Percentiles rank a stretch among this genome's conserved stretches.
These are phyloP conservation scores for Plecturocebus donacophilus DNA, from an alignment of 2,113 vertebrate genomes.

Conservation along the genomic window DNA sequence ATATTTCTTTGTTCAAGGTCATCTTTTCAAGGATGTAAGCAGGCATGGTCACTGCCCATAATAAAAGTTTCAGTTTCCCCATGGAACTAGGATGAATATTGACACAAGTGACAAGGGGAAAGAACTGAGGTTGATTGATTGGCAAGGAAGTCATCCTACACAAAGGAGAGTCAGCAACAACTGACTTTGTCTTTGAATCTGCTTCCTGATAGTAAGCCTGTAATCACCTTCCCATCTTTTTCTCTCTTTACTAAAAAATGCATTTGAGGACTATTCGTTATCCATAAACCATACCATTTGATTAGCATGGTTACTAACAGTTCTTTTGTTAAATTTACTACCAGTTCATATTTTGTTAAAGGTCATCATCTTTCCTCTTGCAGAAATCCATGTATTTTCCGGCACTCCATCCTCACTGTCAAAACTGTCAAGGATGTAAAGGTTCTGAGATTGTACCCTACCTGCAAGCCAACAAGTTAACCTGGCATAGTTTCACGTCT, in stretches of 20 bases:
- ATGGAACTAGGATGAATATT: background rate
- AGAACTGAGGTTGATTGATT: background rate
- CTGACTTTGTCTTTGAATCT: background rate
- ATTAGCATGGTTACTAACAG: background rate
- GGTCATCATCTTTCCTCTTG: background rate
- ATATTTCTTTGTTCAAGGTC: background rate
- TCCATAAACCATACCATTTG: background rate
- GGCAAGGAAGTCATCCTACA: background rate
- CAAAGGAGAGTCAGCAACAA: background rate
- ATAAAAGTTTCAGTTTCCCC: background rate
- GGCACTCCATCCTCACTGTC: background rate
- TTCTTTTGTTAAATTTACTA: background rate
- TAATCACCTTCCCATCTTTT: background rate
- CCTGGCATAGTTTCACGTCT: background rate
- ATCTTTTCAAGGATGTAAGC: background rate
- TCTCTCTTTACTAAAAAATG: background rate
- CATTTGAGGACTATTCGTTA: background rate
- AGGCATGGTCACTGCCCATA: background rate
- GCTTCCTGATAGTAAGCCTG: background rate
- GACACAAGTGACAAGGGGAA: background rate
- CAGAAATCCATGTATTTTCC: background rate
- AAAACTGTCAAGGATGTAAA: background rate
- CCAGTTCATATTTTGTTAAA: conserved; percentile 26
- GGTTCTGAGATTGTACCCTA: background rate
- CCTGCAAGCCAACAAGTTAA: background rate